Base-by-base conservation (phyloP, 2,797 vertebrate genomes). In the Aldrovandia affinis region DNA sequence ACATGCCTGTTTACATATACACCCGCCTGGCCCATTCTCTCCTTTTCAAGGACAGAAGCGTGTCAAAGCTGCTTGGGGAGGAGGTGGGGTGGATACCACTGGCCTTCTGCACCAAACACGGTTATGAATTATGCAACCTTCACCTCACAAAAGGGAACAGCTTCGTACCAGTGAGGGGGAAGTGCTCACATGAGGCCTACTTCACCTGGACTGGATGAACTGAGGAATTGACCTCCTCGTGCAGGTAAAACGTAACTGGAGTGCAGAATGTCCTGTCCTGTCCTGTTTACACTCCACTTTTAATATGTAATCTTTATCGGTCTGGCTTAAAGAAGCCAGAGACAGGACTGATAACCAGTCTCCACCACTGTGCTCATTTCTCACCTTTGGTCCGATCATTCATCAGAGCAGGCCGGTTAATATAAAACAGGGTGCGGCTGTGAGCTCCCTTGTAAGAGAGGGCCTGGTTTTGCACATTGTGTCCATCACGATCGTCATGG, bases 1-100 rank as follows among this genome's bases (percentile, higher is more conserved):
- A 22, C 83, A 42, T 36, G 63, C 54, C 54, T 82, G 78, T 83
- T 88, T 89, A 92, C 78, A 89, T 90, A 91, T 85, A 89, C 89
- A 86, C 89, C 90, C 85, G 89, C 87, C 81, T 80, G 83, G 93
- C 90, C 93, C 94, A 65, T 30, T 95, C 94, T 87, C 83, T 65
- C 14, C 12, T 82, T n/a, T 83, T 89, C 90, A 93, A 94, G 91
- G 94, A 87, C 89, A 94, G 91, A 10, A 83, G 85, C 25, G 83
- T 84, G 86, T 92, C 93, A 94, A 84, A 93, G 93, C 92, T 90
- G 89, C 81, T 86, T 78, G 81, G 68, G 84, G 86, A 79, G 87
- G 88, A 85, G 78, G 44, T 50, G 36, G 79, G 59, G 84, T 85
- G 87, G 85, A n/a, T n/a, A n/a, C n/a, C 85, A 86, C 4, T 15